Percentiles rank a stretch among this genome's conserved stretches.
phyloP scores from a whole-genome alignment of 2,888 invertebrate genomes.

The Lasioglossum morio region DNA sequence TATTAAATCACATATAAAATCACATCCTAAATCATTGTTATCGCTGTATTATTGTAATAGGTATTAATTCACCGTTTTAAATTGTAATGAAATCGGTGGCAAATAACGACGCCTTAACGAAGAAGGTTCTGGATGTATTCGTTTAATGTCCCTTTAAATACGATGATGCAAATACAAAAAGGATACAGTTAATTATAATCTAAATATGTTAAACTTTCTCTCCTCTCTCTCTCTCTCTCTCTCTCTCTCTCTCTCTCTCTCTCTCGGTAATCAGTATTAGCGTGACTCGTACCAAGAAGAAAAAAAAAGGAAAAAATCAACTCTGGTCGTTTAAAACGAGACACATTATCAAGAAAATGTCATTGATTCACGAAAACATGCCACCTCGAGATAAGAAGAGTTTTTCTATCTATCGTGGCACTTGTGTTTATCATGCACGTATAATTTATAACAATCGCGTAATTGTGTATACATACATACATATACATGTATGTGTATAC shows the following conservation, averaged over 20 bases:
- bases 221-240: not conserved
- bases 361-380: constrained; percentile 19
- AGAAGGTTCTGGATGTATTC: not conserved
- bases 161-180: constrained; percentile 20
- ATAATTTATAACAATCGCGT: not conserved
- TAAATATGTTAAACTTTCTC: not conserved
- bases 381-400: constrained; percentile 38
- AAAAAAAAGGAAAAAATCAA: not conserved
- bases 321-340: constrained; percentile 8
- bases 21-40: too few species aligned
- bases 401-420: not conserved
- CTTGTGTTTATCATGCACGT: not conserved
- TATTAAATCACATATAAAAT: too few species aligned
- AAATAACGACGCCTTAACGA: not conserved
- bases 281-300: not conserved
- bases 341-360: constrained; percentile 6
- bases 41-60: not conserved
- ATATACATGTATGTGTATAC: not conserved
- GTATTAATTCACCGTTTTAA: not conserved
- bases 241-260: not conserved
- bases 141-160: constrained; percentile 1
- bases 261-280: not conserved
- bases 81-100: not conserved
- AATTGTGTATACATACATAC: not conserved
- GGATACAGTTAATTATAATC: constrained; percentile 18